Base-by-base conservation (phyloP, 1,140 invertebrate species). In the Nautilus pompilius region DNA sequence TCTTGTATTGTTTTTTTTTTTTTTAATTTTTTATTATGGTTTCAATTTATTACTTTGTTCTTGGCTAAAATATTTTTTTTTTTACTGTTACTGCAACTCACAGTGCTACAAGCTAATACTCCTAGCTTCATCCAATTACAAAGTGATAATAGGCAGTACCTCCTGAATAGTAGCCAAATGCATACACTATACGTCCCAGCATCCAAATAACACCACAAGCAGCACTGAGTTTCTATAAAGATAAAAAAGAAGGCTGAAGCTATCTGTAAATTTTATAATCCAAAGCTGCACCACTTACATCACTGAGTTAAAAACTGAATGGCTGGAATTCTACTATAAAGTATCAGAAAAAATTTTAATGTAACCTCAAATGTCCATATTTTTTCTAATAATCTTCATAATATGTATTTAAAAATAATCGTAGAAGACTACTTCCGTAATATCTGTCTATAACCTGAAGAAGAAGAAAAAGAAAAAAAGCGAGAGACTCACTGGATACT, bases 161-260 rank as follows among this genome's bases (percentile, higher is more conserved):
- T 73, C 84, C 84, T 68, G 83, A 84, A 67, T 84, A 85, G 67
- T 86, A 86, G 0, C 85, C 85, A n/a, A 73, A 64, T 5, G 85
- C 82, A 75, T 85, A 86, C 6, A 76, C 75, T 46, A 85, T 72
- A 65, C 83, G 68, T 45, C 84, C 80, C 17, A 75, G 55, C 33
- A 84, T 71, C 74, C 76, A 86, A n/a, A 84, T 63, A 28, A 77
- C 36, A 17, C 85, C 85, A 70, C 71, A 78, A 36, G 75, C 58
- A 30, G 85, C 80, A 59, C 74, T 72, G 4, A 83, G 33, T 66
- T 63, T 77, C 79, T 81, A 60, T n/a, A 73, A 61, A 67, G 32
- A 22, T 65, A 59, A 57, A 65, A 24, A 34, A 2, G 36, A 24
- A 56, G 29, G 28, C 17, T 41, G 20, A 49, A 8, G 8, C 13